Conservation (phyloP, 2,888 invertebrate genomes). For the Apodemia duryi region DNA sequence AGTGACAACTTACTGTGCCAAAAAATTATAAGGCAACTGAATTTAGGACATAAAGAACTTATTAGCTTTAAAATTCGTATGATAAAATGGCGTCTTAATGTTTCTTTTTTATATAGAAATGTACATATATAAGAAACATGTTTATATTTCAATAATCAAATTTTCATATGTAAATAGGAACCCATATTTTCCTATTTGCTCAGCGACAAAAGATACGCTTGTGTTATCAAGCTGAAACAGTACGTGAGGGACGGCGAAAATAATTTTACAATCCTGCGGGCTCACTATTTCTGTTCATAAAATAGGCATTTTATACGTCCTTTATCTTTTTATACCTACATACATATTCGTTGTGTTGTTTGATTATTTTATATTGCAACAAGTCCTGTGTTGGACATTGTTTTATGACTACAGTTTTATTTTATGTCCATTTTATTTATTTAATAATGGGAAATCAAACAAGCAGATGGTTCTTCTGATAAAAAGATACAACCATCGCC, state of each 20-base stretch:
- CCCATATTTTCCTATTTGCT: not conserved
- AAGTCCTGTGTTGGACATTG: not conserved
- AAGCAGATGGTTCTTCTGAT: too few relatives aligned
- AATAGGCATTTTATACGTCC: not conserved
- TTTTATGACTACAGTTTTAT: too few relatives aligned
- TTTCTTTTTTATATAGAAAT: too few relatives aligned
- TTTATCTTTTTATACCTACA: not conserved
- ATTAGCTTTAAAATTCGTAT: too few relatives aligned
- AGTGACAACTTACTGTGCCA: too few relatives aligned
- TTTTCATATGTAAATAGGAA: not conserved
- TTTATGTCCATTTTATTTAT: too few relatives aligned
- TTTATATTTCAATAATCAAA: not conserved
- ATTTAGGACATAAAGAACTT: too few relatives aligned
- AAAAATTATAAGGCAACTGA: too few relatives aligned
- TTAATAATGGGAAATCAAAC: too few relatives aligned
- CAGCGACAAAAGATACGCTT: slow-evolving; percentile 4
- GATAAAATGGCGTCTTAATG: too few relatives aligned
- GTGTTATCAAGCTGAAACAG: slow-evolving; percentile 4
- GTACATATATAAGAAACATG: not conserved
- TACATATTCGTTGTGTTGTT: not conserved
- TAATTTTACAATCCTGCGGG: not conserved
- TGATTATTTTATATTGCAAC: not conserved
- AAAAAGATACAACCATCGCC: too few relatives aligned
- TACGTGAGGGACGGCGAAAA: slow-evolving; percentile 1
- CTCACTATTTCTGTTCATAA: not conserved